Conservation (phyloP, 2,113 vertebrate genomes). For the Labrus mixtus region DNA sequence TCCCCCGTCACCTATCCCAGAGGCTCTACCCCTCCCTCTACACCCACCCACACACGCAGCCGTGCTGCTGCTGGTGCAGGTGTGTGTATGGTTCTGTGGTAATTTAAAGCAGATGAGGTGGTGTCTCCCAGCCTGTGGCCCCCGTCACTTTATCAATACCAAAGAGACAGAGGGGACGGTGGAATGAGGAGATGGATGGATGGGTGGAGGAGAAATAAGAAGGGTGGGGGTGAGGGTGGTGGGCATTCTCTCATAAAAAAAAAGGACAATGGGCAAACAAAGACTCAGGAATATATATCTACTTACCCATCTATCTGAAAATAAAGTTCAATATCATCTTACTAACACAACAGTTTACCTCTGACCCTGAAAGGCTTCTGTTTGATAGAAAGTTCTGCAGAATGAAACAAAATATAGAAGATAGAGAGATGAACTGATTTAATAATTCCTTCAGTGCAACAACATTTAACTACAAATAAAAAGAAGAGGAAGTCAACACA, state of each 20-base stretch:
- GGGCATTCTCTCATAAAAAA: conserved; percentile 21
- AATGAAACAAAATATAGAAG: not conserved
- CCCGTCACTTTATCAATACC: conserved; percentile 72
- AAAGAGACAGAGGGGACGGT: conserved; percentile 52
- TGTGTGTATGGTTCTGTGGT: conserved; percentile 72
- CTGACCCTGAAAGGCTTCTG: not conserved
- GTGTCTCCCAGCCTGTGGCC: conserved; percentile 75
- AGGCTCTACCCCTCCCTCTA: conserved; percentile 41
- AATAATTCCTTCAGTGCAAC: conserved; percentile 4
- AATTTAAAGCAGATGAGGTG: conserved; percentile 81
- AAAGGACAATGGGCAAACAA: conserved; percentile 22
- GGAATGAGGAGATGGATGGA: conserved; percentile 65
- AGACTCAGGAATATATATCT: conserved; percentile 3
- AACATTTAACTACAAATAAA: conserved; percentile 1
- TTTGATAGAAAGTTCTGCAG: not conserved
- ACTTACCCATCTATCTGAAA: conserved; percentile 14
- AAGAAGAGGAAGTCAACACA: too few relatives aligned
- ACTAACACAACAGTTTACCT: not conserved
- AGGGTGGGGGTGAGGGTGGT: not conserved
- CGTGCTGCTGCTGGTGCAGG: conserved; percentile 74
- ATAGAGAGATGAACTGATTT: too few relatives aligned
- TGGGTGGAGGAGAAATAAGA: conserved; percentile 21
- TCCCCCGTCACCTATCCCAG: conserved; percentile 69
- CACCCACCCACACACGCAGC: conserved; percentile 46
- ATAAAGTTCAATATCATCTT: not conserved